Conservation (phyloP, 2,113 vertebrate genomes). For the Nettapus auritus region DNA sequence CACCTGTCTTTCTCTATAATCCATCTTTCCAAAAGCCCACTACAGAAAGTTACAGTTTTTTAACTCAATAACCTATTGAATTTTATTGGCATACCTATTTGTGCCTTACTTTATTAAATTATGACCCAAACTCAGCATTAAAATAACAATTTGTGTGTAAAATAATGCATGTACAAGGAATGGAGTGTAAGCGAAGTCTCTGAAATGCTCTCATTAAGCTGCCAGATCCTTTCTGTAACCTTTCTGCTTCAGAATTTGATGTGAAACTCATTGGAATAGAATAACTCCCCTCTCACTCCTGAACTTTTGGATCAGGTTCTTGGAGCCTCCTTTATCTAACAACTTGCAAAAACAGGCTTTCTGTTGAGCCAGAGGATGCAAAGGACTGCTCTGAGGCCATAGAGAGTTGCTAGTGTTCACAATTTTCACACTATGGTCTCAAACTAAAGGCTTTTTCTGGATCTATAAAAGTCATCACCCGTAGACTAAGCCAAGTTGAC, state of each 20-base stretch:
- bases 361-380: neutral
- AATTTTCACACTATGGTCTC: neutral
- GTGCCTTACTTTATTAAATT: neutral
- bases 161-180: neutral
- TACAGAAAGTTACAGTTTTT: neutral
- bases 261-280: neutral
- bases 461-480: neutral
- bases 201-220: neutral
- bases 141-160: neutral
- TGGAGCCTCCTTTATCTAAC: neutral
- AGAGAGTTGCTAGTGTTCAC: neutral
- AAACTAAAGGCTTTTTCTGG: neutral
- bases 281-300: neutral
- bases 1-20: neutral
- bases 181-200: neutral
- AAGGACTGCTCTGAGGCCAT: neutral
- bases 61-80: neutral
- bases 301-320: neutral
- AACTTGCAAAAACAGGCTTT: neutral
- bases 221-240: neutral
- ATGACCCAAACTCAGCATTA: neutral
- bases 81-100: neutral
- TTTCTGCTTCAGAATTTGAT: neutral
- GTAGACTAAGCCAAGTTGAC: neutral
- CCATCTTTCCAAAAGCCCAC: neutral